phyloP scores from a whole-genome alignment of 1,140 invertebrate genomes.

The Zaprionus vittiger region DNA sequence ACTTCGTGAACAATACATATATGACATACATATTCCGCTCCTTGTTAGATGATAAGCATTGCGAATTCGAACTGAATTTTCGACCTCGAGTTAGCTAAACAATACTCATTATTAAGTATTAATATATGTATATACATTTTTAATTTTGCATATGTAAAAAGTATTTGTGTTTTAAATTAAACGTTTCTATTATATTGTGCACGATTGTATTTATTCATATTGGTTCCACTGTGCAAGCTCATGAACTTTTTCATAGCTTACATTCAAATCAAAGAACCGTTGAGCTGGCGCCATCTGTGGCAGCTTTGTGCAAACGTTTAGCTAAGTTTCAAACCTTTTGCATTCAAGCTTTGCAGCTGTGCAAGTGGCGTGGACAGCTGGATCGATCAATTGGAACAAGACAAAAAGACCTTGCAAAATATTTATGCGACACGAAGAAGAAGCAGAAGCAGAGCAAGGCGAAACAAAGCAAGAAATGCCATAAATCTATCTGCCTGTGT shows the following conservation, averaged over 20 bases:
- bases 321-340: constrained; percentile 9
- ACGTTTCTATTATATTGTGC: too few species aligned
- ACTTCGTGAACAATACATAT: too few species aligned
- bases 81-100: too few species aligned
- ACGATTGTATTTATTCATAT: too few species aligned
- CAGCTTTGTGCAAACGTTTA: constrained; percentile 3
- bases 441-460: constrained; percentile 5
- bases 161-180: too few species aligned
- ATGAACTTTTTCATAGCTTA: too few species aligned
- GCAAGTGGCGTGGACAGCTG: background rate
- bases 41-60: too few species aligned
- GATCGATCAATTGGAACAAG: background rate
- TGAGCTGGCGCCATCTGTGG: constrained; percentile 31
- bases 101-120: too few species aligned
- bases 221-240: background rate
- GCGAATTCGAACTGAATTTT: too few species aligned
- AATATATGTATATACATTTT: too few species aligned
- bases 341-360: constrained; percentile 27
- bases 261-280: background rate
- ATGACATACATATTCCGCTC: too few species aligned
- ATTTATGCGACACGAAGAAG: constrained; percentile 24
- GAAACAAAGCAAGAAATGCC: constrained; percentile 9
- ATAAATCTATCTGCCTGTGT: constrained; percentile 4
- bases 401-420: constrained; percentile 38
- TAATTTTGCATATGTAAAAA: too few species aligned